Evolutionary conservation across 2,113 vertebrate species (phyloP), one percentile per base, ranked within the genome.

Genomic region (Anthoscopus minutus): DNA sequence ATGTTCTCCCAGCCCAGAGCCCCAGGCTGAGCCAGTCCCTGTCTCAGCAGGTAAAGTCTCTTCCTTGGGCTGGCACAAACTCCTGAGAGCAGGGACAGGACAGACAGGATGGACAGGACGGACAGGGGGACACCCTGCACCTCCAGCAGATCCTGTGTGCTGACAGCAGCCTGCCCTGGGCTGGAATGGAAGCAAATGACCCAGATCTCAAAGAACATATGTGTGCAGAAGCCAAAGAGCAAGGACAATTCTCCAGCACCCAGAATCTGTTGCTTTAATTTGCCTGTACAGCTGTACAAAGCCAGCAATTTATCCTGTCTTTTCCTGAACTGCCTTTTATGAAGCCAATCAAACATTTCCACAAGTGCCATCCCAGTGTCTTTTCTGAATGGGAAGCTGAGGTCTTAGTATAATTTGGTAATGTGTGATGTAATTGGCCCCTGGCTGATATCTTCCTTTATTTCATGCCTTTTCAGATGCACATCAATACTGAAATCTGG

Each of bases 381-480:
- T 64, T 74, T 86, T 90, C 54, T 92, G 91, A 96, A 93, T 60
- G 69, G 42, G 31, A 83, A 94, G 56, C 38, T 66, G 61, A 65
- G 58, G 64, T 62, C 27, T 70, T 18, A 77, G 44, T 15, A 58
- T 45, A 37, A 82, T 70, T 77, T 85, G 45, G 85, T 17, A 82
- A 58, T 21, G 11, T 73, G 38, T 28, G 16, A 45, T 42, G 24
- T 86, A 81, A 88, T 56, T 81, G 76, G 64, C 67, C 56, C 24
- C 88, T 86, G 72, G 67, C 58, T 95, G 86, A 86, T 66, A 60
- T 66, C 47, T 90, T 94, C 58, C 88, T 86, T 88, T 65, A 72
- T 65, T 93, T 86, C 30, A 64, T 50, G 37, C 51, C 62, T 83
- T 92, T 93, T 81, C 38, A 73, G 47, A 48, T 58, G 44, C 44